Evolutionary conservation across 2,113 vertebrate genomes (phyloP).

Genomic region (Cyrtonyx montezumae): DNA sequence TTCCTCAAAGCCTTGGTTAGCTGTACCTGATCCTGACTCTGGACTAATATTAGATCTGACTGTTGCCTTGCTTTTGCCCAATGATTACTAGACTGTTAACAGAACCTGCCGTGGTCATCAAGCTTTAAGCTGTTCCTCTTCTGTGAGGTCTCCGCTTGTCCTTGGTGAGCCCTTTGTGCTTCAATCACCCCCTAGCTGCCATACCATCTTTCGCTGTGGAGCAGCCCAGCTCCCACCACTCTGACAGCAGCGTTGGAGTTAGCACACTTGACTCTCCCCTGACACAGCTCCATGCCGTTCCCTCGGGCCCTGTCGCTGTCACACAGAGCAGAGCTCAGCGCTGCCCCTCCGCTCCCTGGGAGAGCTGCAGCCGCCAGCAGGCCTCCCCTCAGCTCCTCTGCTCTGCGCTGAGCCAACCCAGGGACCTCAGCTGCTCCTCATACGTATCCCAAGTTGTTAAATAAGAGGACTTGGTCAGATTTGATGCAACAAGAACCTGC

Average conservation of each 20-base stretch:
- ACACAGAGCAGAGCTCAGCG: too few relatives aligned
- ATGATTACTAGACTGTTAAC: background rate
- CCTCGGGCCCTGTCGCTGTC: too few relatives aligned
- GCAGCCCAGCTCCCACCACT: background rate
- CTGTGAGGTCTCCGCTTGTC: background rate
- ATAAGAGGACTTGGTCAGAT: background rate
- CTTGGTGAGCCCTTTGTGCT: background rate
- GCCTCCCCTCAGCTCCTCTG: too few relatives aligned
- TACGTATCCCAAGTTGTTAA: background rate
- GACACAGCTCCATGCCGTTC: too few relatives aligned
- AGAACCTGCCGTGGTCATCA: background rate
- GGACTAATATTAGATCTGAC: background rate
- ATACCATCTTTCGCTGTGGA: background rate
- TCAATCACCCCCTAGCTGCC: background rate
- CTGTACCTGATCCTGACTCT: too few relatives aligned
- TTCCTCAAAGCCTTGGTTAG: background rate
- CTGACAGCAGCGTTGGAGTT: background rate
- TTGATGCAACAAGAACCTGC: background rate
- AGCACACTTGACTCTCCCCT: background rate
- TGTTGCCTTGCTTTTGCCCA: background rate
- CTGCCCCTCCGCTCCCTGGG: too few relatives aligned
- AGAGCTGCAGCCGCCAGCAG: too few relatives aligned
- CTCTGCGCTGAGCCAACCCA: too few relatives aligned
- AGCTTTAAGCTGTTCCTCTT: background rate
- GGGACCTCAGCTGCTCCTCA: too few relatives aligned